phyloP scores from a whole-genome alignment of 2,797 vertebrate genomes.

The Malurus splendens region DNA sequence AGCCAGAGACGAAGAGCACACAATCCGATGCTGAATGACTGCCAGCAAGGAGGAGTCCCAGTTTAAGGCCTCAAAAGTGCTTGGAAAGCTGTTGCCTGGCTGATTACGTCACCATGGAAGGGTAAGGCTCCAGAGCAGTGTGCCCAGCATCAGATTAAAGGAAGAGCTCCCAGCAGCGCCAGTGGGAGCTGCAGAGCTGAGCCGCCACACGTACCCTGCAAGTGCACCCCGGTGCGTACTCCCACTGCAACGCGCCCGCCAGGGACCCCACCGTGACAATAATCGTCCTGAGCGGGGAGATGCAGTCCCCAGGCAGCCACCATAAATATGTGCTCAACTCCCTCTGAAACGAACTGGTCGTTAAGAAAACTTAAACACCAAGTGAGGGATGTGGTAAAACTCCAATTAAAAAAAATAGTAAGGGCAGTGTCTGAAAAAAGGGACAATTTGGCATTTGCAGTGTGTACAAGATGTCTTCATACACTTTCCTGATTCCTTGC shows the following conservation, averaged over 20 bases:
- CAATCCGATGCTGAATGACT: not conserved
- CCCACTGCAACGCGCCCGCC: rapidly evolving
- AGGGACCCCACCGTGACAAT: rapidly evolving
- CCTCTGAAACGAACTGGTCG: not conserved
- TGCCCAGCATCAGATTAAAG: not conserved
- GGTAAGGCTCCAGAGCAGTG: not conserved
- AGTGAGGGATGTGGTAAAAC: not conserved
- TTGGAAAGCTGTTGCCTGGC: conserved; percentile 13
- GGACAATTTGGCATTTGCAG: conserved; percentile 53
- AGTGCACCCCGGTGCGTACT: rapidly evolving
- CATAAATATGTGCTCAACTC: rapidly evolving
- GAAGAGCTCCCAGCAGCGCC: not conserved
- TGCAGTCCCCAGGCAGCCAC: rapidly evolving
- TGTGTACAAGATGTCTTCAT: conserved; percentile 54
- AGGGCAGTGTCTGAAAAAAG: conserved; percentile 31
- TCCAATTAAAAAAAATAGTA: not conserved
- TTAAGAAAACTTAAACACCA: not conserved
- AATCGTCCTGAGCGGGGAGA: rapidly evolving
- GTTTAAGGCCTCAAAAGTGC: not conserved
- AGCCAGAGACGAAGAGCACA: not conserved
- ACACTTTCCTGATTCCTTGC: conserved; percentile 51
- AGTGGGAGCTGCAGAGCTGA: not conserved
- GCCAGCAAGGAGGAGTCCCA: conserved; percentile 16
- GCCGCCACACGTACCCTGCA: not conserved
- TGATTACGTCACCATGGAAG: not conserved